Conservation (phyloP, 2,797 vertebrate species). For the Cottoperca gobio region DNA sequence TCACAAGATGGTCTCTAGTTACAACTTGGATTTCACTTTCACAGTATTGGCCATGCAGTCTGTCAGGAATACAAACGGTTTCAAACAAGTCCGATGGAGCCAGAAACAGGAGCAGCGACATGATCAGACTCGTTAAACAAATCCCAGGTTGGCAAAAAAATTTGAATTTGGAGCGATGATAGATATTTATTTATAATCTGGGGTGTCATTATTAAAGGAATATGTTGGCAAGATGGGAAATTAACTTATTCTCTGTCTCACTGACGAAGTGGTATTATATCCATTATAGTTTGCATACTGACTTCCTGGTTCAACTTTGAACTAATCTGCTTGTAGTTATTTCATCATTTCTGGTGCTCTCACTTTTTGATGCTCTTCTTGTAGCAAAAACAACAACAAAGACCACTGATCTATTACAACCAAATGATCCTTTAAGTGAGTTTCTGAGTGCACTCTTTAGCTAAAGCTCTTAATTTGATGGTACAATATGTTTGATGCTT, state of each 20-base stretch:
- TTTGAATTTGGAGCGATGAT: neutral
- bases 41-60: too few relatives aligned
- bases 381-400: neutral
- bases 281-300: too few relatives aligned
- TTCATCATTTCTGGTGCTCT: too few relatives aligned
- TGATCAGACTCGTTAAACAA: neutral
- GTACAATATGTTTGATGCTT: conserved; percentile 22
- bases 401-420: neutral
- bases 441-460: neutral
- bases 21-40: neutral
- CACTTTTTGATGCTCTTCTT: too few relatives aligned
- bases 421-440: neutral
- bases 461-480: neutral
- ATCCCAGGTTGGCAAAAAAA: neutral
- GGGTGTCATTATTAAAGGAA: too few relatives aligned
- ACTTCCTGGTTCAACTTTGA: too few relatives aligned
- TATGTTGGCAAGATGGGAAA: too few relatives aligned
- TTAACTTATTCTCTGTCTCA: too few relatives aligned
- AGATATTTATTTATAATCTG: neutral
- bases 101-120: neutral
- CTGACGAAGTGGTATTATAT: too few relatives aligned
- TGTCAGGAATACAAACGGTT: too few relatives aligned
- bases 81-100: neutral
- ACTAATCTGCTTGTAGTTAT: too few relatives aligned
- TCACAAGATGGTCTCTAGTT: too few relatives aligned